Evolutionary conservation across 2,797 vertebrate species (phyloP).

Genomic region (Pantherophis alleghaniensis): DNA sequence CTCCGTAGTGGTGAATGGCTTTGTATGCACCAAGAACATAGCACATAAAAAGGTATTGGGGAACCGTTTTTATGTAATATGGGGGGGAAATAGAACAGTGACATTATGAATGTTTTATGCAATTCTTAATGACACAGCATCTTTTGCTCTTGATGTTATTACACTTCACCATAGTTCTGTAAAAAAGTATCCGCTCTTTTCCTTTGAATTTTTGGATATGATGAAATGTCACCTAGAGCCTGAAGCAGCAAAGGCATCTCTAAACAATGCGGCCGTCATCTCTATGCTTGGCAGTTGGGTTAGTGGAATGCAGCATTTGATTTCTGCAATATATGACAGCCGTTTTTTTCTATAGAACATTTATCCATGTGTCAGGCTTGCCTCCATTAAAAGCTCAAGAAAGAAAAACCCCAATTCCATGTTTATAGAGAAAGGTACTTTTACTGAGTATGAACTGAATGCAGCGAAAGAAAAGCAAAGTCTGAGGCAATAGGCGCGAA

Average conservation of each 20-base stretch:
- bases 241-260: neutral
- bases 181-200: neutral
- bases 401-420: too few relatives aligned
- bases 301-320: neutral
- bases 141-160: neutral
- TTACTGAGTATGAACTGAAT: too few relatives aligned
- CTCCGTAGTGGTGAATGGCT: slow-evolving; percentile 92
- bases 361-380: neutral
- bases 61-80: neutral
- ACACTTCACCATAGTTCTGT: neutral
- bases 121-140: neutral
- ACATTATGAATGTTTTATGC: neutral
- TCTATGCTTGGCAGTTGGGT: neutral
- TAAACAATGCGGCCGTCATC: neutral
- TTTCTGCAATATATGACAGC: neutral
- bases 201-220: neutral
- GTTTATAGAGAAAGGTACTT: too few relatives aligned
- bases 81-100: neutral
- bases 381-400: too few relatives aligned
- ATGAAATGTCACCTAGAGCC: neutral
- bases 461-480: too few relatives aligned
- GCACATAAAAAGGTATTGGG: slow-evolving; percentile 96
- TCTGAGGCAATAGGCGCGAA: too few relatives aligned
- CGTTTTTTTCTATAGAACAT: neutral
- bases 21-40: slow-evolving; percentile 96